These are phyloP conservation scores for Gymnopithys bicolor DNA, from an alignment of 2,797 vertebrate species.

Conservation along the genomic window DNA sequence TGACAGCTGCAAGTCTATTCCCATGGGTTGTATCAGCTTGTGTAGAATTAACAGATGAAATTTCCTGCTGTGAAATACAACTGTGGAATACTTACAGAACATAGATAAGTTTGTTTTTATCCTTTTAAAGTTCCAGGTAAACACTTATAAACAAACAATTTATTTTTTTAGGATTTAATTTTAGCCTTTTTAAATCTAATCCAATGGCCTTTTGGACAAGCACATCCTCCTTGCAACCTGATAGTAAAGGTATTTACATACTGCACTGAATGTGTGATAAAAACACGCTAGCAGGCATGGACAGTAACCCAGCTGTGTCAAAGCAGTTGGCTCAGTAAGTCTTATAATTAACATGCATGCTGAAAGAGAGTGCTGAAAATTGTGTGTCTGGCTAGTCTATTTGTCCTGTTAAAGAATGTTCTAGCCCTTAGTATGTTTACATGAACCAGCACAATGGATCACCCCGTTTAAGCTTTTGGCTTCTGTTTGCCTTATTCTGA, in stretches of 20 bases:
- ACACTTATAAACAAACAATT: conserved; percentile 67
- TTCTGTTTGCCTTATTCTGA: conserved; percentile 11
- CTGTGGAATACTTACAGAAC: not conserved
- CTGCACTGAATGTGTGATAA: conserved; percentile 82
- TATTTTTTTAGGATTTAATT: conserved; percentile 98
- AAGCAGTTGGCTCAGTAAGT: conserved; percentile 80
- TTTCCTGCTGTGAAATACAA: not conserved
- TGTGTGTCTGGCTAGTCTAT: not conserved
- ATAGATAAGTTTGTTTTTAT: not conserved
- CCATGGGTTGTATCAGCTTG: not conserved
- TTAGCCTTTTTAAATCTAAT: conserved; percentile 99
- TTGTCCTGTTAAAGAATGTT: not conserved
- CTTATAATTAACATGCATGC: conserved; percentile 75
- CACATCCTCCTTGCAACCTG: conserved; percentile 87
- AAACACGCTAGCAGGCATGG: conserved; percentile 56
- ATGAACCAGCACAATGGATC: not conserved
- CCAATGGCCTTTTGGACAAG: conserved; percentile 99
- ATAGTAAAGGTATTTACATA: conserved; percentile 92
- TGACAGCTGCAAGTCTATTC: not conserved
- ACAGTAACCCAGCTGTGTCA: conserved; percentile 73
- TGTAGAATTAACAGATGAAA: not conserved
- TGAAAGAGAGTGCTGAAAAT: conserved; percentile 41
- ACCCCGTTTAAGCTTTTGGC: not conserved
- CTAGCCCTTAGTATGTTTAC: not conserved
- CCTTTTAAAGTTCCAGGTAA: conserved; percentile 47